These are phyloP conservation scores for Adela reaumurella DNA, from an alignment of 2,888 invertebrate species.

Conservation along the genomic window DNA sequence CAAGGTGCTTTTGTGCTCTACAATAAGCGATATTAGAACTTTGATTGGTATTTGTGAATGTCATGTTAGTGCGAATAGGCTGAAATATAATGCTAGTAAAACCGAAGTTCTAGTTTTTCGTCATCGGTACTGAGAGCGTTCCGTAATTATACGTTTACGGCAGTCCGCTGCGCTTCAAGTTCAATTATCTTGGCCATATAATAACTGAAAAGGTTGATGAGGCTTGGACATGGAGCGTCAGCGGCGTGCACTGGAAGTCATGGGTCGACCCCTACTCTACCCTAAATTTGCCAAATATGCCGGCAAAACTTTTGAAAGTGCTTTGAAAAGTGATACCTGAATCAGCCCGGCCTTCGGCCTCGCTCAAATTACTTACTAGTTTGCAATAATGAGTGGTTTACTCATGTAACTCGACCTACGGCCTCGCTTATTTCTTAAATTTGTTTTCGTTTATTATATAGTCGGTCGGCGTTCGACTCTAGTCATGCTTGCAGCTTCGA, in stretches of 20 bases:
- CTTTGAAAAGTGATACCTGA: no score
- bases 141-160: not conserved
- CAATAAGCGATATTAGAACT: slow-evolving; percentile 1
- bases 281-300: no score
- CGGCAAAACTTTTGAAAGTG: slow-evolving; percentile 2
- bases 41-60: not conserved
- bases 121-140: not conserved
- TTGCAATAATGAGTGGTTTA: no score
- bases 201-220: not conserved
- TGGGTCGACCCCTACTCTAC: no score
- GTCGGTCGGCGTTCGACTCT: no score
- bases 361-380: no score
- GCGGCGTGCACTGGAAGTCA: not conserved
- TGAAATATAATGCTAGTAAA: not conserved
- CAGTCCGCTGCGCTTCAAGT: not conserved
- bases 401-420: no score
- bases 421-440: no score
- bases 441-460: no score
- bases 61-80: not conserved
- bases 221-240: slow-evolving; percentile 1
- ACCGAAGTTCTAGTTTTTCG: not conserved
- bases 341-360: no score
- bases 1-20: slow-evolving; percentile 6
- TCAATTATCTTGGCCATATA: slow-evolving; percentile 2
- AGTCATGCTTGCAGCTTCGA: no score